Percentiles rank a stretch among this genome's conserved stretches.
These are phyloP conservation scores for Mormyrus hasselquistii DNA, from an alignment of 2,797 vertebrate species.

Conservation along the genomic window DNA sequence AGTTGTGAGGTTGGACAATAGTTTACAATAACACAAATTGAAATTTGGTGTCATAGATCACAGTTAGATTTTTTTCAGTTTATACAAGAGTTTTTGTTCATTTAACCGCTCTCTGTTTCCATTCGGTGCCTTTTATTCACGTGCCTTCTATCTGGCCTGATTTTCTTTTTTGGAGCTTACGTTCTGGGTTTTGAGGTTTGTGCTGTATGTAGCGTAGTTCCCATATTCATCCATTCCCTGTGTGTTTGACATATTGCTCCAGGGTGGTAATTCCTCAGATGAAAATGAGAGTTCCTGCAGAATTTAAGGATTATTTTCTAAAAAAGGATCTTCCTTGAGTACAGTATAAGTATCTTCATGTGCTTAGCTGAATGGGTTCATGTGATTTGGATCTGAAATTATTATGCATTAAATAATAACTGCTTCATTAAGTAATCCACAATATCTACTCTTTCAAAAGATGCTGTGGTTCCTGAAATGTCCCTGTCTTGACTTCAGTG, in stretches of 20 bases:
- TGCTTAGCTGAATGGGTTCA: background rate
- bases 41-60: background rate
- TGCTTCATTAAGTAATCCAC: background rate
- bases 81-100: background rate
- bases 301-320: conserved; percentile 1
- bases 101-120: background rate
- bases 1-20: background rate
- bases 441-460: background rate
- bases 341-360: background rate
- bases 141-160: background rate
- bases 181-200: background rate
- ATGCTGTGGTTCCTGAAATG: background rate
- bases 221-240: background rate
- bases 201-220: background rate
- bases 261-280: background rate
- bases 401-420: background rate
- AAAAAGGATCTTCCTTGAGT: background rate
- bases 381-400: background rate
- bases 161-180: background rate
- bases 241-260: background rate
- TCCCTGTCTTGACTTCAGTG: background rate
- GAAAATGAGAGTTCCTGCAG: background rate
- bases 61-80: background rate
- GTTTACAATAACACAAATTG: background rate
- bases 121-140: background rate